Percentiles rank a stretch among this genome's conserved stretches.
phyloP scores from a whole-genome alignment of 2,888 invertebrate species.

The Cantharis rustica region DNA sequence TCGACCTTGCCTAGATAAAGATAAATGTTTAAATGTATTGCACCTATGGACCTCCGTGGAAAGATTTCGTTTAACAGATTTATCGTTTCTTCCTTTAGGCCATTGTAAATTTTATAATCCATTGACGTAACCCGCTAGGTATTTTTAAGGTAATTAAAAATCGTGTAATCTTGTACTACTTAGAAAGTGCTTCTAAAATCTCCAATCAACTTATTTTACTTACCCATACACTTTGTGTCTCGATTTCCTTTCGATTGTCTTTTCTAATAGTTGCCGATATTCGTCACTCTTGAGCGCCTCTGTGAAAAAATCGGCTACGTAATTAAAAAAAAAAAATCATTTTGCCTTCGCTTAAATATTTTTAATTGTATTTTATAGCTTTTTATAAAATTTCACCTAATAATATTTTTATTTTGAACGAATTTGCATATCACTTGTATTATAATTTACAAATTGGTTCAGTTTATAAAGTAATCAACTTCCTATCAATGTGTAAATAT shows the following conservation, averaged over 20 bases:
- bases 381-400: no score
- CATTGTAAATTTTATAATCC: not conserved
- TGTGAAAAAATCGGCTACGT: not conserved
- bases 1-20: slow-evolving; percentile 35
- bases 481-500: not conserved
- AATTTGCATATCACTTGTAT: no score
- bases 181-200: not conserved
- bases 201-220: not conserved
- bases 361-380: no score
- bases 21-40: not conserved
- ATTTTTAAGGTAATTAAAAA: not conserved
- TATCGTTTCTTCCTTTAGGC: not conserved
- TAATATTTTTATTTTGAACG: no score
- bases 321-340: no score
- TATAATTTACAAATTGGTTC: not conserved
- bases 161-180: not conserved
- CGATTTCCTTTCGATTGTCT: not conserved
- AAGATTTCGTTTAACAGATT: not conserved
- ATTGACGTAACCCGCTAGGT: not conserved
- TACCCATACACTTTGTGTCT: not conserved
- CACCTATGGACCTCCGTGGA: not conserved
- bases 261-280: not conserved
- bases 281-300: not conserved
- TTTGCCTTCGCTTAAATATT: no score
- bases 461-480: not conserved